These are phyloP conservation scores for Ditylenchus dipsaci DNA, from an alignment of 1,140 invertebrate genomes.

Conservation along the genomic window DNA sequence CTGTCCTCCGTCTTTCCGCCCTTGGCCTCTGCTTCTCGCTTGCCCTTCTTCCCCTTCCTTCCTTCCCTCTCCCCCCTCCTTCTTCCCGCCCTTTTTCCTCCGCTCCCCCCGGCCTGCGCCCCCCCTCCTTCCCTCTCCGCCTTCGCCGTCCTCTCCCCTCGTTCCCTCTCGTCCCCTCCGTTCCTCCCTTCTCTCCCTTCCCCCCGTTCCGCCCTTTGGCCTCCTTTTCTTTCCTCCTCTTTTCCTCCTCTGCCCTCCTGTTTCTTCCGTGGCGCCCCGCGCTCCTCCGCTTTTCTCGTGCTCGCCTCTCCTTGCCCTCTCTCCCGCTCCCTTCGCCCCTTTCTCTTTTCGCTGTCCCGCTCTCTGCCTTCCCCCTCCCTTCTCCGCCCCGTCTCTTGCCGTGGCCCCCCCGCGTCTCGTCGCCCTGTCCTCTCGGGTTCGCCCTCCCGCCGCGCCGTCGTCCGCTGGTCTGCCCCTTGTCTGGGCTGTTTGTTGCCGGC, in stretches of 20 bases:
- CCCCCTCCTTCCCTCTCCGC: background rate
- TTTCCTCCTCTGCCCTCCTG: background rate
- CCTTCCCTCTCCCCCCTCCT: background rate
- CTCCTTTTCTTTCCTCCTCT: no score
- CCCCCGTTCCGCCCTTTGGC: background rate
- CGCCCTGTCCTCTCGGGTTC: background rate
- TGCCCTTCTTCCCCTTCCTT: no score
- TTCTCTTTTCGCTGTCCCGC: background rate
- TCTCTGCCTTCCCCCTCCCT: background rate
- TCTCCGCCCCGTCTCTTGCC: background rate
- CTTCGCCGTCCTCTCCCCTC: background rate
- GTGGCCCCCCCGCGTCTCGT: background rate
- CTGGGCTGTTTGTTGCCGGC: no score
- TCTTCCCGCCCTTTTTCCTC: background rate
- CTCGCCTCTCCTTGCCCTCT: background rate
- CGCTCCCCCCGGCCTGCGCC: background rate
- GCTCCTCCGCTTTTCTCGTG: background rate
- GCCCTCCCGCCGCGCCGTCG: background rate
- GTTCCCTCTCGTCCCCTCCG: background rate
- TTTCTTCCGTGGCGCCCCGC: background rate
- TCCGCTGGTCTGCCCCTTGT: background rate
- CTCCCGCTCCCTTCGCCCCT: background rate
- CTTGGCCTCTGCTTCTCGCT: no score
- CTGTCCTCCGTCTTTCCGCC: background rate
- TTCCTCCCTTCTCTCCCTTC: no score